Evolutionary conservation across 1,140 invertebrate genomes (phyloP), one percentile per base, ranked within the genome.

Genomic region (Hermatobates lingyangjiaoensis): DNA sequence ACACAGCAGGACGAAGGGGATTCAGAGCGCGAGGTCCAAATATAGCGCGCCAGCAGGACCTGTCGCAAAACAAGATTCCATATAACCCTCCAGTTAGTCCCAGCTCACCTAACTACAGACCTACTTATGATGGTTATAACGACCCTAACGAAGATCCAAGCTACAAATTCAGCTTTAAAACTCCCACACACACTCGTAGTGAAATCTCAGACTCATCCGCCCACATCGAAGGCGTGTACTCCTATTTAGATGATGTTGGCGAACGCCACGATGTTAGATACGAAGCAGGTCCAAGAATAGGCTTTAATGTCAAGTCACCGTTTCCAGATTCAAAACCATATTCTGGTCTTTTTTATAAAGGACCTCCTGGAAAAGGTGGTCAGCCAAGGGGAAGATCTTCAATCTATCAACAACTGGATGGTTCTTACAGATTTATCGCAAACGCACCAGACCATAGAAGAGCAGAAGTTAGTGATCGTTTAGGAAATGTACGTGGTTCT

Each of bases 81-180:
- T 63, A 62, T 44, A 56, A 50, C 12, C 61, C 61, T 15, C 61
- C 62, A 0, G 59, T 61, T 1, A 48, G 57, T 2, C 58, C 57
- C 0, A 56, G 62, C 39, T 62, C 61, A 1, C 61, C 59, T 2
- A 53, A 58, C 46, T 64, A 63, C 53, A 58, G 61, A 2, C 73
- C 74, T 50, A 71, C 71, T 38, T 77, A 79, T 55, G 76, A 79
- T 62, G 74, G 76, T 1, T 75, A 76, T 54, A 74, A 74, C 57
- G 79, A 82, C 63, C 79, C 78, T 14, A 79, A 72, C 53, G 79
- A 81, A 61, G 79, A 81, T 63, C 77, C 78, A 1, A 78, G 76
- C 52, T 83, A 81, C 59, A 71, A 71, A 24, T 83, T 77, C 60
- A 73, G 68, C 25, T 77, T 75, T 56, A 72, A 74, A 49, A 80